phyloP scores from a whole-genome alignment of 1,140 invertebrate genomes.

The Apolygus lucorum region DNA sequence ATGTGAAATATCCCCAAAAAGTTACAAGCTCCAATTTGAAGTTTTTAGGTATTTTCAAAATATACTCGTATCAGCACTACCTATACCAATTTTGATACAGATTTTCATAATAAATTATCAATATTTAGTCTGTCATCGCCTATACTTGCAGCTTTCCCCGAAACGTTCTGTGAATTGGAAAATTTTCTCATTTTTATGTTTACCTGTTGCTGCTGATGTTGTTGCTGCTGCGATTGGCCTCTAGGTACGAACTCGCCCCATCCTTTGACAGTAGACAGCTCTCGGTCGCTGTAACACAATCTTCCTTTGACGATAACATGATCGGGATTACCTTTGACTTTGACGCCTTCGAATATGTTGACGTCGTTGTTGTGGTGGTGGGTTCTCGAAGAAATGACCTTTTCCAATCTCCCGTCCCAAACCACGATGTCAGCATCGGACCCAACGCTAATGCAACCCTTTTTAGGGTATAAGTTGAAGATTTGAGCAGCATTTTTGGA shows the following conservation, averaged over 20 bases:
- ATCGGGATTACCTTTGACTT: neutral
- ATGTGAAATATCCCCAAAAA: too few relatives aligned
- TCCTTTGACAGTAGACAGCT: neutral
- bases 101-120: too few relatives aligned
- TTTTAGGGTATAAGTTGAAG: slow-evolving; percentile 95
- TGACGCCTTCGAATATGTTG: slow-evolving; percentile 85
- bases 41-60: too few relatives aligned
- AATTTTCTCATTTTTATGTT: too few relatives aligned
- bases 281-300: neutral
- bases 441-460: slow-evolving; percentile 79
- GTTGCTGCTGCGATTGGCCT: too few relatives aligned
- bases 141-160: too few relatives aligned
- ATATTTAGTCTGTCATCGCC: too few relatives aligned
- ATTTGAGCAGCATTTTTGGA: slow-evolving; percentile 95
- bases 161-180: too few relatives aligned
- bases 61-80: too few relatives aligned
- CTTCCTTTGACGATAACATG: slow-evolving; percentile 5
- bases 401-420: slow-evolving; percentile 80
- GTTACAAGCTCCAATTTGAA: too few relatives aligned
- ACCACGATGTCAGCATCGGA: slow-evolving; percentile 96
- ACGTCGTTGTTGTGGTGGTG: slow-evolving; percentile 91
- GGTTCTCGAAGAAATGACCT: slow-evolving; percentile 81
- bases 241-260: neutral
- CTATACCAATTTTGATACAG: too few relatives aligned
- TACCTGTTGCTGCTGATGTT: too few relatives aligned